A percentile compares a stretch with the other conserved stretches of the same genome.
phyloP scores from a whole-genome alignment of 35 echinoderm and acorn worm genomes.

The Apostichopus californicus region DNA sequence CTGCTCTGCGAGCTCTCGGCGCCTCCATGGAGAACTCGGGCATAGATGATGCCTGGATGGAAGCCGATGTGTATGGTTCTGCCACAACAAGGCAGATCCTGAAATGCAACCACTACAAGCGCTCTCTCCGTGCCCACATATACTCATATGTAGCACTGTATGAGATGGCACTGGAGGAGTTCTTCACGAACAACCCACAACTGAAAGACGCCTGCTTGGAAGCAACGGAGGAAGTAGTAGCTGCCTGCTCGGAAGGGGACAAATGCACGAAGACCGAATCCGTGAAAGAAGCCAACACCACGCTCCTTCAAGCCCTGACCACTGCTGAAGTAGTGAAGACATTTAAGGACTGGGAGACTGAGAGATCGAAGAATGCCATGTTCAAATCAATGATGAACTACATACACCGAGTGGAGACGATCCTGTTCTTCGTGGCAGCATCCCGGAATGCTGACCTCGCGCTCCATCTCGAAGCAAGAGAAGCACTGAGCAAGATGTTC shows the following conservation, averaged over 20 bases:
- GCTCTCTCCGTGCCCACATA: slow-evolving; percentile 61
- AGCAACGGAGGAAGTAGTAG: background rate
- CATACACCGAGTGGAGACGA: slow-evolving; percentile 34
- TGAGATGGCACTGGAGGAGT: slow-evolving; percentile 42
- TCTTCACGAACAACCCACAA: slow-evolving; percentile 35
- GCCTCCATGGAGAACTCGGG: slow-evolving; percentile 67
- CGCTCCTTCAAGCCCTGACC: slow-evolving; percentile 3
- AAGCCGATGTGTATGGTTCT: too few relatives aligned
- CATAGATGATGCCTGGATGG: too few relatives aligned
- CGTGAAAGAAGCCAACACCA: background rate
- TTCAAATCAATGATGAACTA: slow-evolving; percentile 43
- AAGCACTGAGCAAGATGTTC: slow-evolving; percentile 46
- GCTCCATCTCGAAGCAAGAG: slow-evolving; percentile 7
- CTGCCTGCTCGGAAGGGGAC: background rate
- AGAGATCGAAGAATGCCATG: background rate
- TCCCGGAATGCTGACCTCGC: background rate
- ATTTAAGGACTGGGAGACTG: slow-evolving; percentile 20
- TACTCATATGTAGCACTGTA: slow-evolving; percentile 44
- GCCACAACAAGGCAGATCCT: too few relatives aligned
- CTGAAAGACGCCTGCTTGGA: slow-evolving; percentile 3
- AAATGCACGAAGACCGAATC: background rate
- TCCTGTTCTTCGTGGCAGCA: slow-evolving; percentile 33
- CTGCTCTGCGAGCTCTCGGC: slow-evolving; percentile 60
- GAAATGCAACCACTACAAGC: too few relatives aligned
- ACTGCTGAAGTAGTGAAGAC: background rate